Evolutionary conservation across 1,140 invertebrate genomes (phyloP).

Genomic region (Ostrea edulis): DNA sequence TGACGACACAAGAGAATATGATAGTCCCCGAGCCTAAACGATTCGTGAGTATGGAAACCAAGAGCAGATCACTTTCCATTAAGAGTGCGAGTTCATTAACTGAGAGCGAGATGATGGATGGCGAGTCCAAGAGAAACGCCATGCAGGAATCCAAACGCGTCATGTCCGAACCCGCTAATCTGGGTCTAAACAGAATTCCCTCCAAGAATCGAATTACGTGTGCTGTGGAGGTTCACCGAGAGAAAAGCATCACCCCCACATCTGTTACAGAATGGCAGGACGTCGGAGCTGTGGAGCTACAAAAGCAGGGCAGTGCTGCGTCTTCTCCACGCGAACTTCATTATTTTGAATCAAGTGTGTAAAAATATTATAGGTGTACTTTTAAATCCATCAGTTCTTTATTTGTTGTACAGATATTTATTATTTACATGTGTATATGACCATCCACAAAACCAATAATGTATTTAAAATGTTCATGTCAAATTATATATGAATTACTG

Average conservation of each 20-base stretch:
- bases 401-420: not conserved
- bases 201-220: slow-evolving; percentile 67
- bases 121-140: not conserved
- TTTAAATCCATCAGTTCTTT: not conserved
- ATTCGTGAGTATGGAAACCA: not conserved
- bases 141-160: not conserved
- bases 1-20: not conserved
- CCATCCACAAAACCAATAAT: slow-evolving; percentile 6
- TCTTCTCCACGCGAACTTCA: slow-evolving; percentile 44
- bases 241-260: slow-evolving; percentile 63
- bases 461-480: not conserved
- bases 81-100: not conserved
- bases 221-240: slow-evolving; percentile 71
- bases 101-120: not conserved
- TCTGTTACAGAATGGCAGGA: slow-evolving; percentile 51
- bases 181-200: not conserved
- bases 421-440: not conserved
- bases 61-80: not conserved
- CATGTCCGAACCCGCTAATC: not conserved
- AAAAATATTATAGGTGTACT: not conserved
- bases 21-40: not conserved
- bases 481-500: no score
- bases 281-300: not conserved
- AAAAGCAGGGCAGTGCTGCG: slow-evolving; percentile 39
- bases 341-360: slow-evolving; percentile 46